Evolutionary conservation across 2,113 vertebrate genomes (phyloP), one percentile per base, ranked within the genome.

Genomic region (Dasyornis broadbenti): DNA sequence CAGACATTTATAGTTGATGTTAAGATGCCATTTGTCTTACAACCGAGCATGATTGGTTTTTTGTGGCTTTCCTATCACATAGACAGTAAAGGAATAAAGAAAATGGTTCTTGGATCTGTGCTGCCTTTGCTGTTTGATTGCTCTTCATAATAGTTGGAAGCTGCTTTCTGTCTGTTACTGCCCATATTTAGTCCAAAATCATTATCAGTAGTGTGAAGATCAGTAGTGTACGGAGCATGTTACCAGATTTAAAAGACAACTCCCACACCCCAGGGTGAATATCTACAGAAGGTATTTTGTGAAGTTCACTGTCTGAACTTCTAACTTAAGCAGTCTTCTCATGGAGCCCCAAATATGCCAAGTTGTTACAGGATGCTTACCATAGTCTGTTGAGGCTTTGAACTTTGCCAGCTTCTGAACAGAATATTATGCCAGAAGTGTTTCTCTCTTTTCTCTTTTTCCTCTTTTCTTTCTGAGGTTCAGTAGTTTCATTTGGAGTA

Each of bases 171-270:
- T 65, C 60, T 89, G 23, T 75, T 59, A 40, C 33, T 88, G 54
- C 19, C 52, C 8, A 7, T 77, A 21, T 26, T 70, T 75, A 84
- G 22, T 52, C 31, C 44, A 81, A 78, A 91, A 54, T 86, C 70
- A 66, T 54, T 77, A n/a, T n/a, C n/a, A n/a, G n/a, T n/a, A n/a
- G n/a, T n/a, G 30, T 91, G 65, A 82, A 84, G 81, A 78, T 70
- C 63, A 37, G 0, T 63, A 82, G 45, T 30, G 28, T 66, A 7
- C 0, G 1, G 45, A 77, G 26, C 44, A 35, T 0, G 0, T 54
- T 89, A 18, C 18, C 39, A 35, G 22, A 26, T 73, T 89, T 60
- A 57, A 59, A 89, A 61, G 47, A 40, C 21, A 65, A 16, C 11
- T 63, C 15, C 35, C 3, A 21, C 15, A 33, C 13, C 23, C 26